Evolutionary conservation across 1,140 invertebrate species (phyloP), one percentile per base, ranked within the genome.

Genomic region (Vanessa tameamea): DNA sequence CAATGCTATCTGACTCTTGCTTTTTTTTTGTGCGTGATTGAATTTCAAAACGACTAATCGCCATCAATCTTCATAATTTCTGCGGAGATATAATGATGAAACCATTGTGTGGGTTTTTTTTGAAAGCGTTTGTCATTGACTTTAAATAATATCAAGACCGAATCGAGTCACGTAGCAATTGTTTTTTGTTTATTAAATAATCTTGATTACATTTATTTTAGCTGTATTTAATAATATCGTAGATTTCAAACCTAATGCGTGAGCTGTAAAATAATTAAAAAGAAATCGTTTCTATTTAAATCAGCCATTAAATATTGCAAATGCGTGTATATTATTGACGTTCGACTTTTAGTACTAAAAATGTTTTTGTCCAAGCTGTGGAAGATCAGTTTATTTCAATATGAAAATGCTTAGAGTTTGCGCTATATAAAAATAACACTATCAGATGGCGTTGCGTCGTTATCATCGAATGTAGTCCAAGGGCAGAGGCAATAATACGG

Each of bases 381-480:
- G 13, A 15, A 15, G 15, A 7, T 53, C 4, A 16, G 20, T 53
- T n/a, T 53, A 53, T 15, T 53, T 16, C 51, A 53, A 6, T 53
- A 15, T 53, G 6, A 43, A 43, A 59, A 59, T 14, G 14, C 12
- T 26, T 59, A 13, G 9, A 59, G 55, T 59, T 59, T 14, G 55
- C 31, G 23, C 15, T 31, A 1, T 61, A 31, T 61, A 64, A 73
- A 14, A 50, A 59, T 57, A 59, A 37, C 23, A n/a, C 31, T 76
- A 81, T 81, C 77, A 75, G 77, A 64, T 63, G 47, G 69, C 55
- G 51, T 77, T 81, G 74, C 76, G 55, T 79, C 80, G 81, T 87
- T 87, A 91, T 89, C 88, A 82, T 79, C 71, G 78, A 79, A 92
- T 86, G 85, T 92, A 82, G 90, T 89, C 84, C 90, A 92, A 92